A percentile compares a stretch with the other conserved stretches of the same genome.
phyloP scores from a whole-genome alignment of 2,797 vertebrate species.

The Poecilia wingei region DNA sequence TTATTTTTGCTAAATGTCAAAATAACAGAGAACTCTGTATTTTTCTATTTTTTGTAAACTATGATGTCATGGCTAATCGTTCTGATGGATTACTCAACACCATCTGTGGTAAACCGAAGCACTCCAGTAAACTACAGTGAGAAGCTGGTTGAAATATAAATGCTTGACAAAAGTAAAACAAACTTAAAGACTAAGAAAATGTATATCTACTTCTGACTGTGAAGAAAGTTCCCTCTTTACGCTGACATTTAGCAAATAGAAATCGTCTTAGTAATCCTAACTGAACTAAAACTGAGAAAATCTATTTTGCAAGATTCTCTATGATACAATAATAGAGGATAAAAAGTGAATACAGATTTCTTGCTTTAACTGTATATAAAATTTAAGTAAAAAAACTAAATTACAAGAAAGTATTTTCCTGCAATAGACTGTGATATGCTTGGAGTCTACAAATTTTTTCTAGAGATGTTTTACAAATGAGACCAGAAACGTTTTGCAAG shows the following conservation, averaged over 20 bases:
- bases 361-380: not conserved
- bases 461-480: not conserved
- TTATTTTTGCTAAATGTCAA: not conserved
- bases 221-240: not conserved
- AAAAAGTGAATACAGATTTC: not conserved
- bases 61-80: not conserved
- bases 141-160: not conserved
- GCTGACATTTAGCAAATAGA: not conserved
- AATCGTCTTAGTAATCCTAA: not conserved
- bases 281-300: not conserved
- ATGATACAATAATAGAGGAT: not conserved
- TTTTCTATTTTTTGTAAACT: not conserved
- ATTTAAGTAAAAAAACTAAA: not conserved
- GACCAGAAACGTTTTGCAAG: not conserved
- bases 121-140: not conserved
- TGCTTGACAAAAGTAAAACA: not conserved
- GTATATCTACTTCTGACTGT: not conserved
- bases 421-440: not conserved
- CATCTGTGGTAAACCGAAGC: not conserved
- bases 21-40: not conserved
- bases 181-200: not conserved
- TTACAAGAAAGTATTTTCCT: not conserved
- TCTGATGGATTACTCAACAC: not conserved
- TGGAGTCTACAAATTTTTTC: not conserved
- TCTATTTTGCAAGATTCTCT: not conserved